Percentiles rank a stretch among this genome's conserved stretches.
Conservation (phyloP, 2,113 vertebrate genomes). For the Columba livia region DNA sequence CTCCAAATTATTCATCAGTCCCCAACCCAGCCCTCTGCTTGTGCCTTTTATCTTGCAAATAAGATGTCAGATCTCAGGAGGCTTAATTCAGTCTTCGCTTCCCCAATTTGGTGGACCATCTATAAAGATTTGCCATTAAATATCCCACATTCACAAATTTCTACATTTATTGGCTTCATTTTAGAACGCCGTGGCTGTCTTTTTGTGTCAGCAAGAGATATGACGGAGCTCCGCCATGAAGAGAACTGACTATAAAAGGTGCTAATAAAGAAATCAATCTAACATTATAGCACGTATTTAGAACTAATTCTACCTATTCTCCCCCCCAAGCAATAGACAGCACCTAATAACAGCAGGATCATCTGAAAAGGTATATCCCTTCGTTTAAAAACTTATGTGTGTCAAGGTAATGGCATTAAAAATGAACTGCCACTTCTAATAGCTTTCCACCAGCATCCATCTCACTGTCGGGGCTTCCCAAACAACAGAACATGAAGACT, state of each 20-base stretch:
- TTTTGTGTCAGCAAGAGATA: neutral
- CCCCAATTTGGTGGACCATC: neutral
- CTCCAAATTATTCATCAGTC: neutral
- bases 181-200: neutral
- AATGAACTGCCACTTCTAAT: conserved; percentile 1
- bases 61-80: neutral
- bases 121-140: conserved; percentile 20
- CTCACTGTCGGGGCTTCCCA: conserved; percentile 21
- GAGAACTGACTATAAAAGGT: neutral
- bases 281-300: neutral
- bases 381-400: conserved; percentile 14
- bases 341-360: conserved; percentile 3
- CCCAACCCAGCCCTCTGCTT: neutral
- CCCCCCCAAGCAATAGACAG: neutral
- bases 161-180: conserved; percentile 30
- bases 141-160: neutral
- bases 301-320: conserved; percentile 1
- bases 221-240: neutral
- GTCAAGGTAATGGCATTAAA: conserved; percentile 12
- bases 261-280: conserved; percentile 15
- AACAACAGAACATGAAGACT: neutral
- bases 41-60: conserved; percentile 39
- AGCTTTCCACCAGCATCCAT: conserved; percentile 26
- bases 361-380: neutral
- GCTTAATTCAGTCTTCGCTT: neutral